phyloP scores from a whole-genome alignment of 30 jellyfish, hydroid and myxozoan genomes.

The Chrysaora quinquecirrha region DNA sequence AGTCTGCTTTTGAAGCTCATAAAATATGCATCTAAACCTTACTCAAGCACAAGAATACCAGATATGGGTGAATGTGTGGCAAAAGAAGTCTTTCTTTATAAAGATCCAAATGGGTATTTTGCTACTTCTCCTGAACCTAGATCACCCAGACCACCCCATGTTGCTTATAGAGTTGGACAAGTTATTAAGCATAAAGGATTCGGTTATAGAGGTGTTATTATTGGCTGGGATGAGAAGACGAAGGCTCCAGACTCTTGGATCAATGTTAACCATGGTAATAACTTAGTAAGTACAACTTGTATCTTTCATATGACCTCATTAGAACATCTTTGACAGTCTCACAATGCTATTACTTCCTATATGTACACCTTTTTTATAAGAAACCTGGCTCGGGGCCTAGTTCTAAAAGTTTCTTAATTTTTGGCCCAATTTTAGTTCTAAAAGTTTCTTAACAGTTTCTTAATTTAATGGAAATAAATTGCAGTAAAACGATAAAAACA shows the following conservation, averaged over 20 bases:
- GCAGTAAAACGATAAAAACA: no score
- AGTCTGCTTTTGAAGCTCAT: constrained; percentile 16
- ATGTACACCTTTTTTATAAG: no score
- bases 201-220: constrained; percentile 93
- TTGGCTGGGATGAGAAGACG: constrained; percentile 95
- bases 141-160: constrained; percentile 60
- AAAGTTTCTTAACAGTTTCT: no score
- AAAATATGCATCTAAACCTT: constrained; percentile 34
- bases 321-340: no score
- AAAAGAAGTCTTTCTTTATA: constrained; percentile 75
- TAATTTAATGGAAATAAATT: no score
- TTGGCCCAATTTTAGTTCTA: no score
- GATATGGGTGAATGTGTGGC: constrained; percentile 97
- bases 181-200: constrained; percentile 86
- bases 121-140: constrained; percentile 82
- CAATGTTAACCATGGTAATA: constrained; percentile 75
- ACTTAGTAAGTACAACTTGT: constrained; percentile 62
- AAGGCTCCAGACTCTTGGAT: constrained; percentile 98
- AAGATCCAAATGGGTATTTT: constrained; percentile 83
- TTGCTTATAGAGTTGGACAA: constrained; percentile 92
- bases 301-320: no score
- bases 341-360: no score
- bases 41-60: constrained; percentile 41
- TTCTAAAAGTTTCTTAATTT: no score
- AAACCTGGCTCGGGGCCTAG: no score